phyloP scores from a whole-genome alignment of 2,888 invertebrate genomes.

The Venusia cambrica region DNA sequence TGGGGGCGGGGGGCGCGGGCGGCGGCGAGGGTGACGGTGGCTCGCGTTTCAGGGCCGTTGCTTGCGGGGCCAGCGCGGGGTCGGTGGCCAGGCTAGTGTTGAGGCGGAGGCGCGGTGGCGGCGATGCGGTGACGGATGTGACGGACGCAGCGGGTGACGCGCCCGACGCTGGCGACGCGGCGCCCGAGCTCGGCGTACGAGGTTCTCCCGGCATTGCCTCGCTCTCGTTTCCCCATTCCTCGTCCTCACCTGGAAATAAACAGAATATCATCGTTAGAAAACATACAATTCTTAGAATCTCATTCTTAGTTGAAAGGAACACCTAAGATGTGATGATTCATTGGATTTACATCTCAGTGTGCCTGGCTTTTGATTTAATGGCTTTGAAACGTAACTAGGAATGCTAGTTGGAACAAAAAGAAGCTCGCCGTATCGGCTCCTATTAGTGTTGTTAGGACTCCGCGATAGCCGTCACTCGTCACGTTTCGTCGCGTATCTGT shows the following conservation, averaged over 20 bases:
- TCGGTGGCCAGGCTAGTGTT: conserved; percentile 91
- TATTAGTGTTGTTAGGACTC: conserved; percentile 74
- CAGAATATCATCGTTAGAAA: conserved; percentile 31
- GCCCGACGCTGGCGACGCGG: conserved; percentile 64
- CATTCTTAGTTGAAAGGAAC: neutral
- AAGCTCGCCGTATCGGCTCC: conserved; percentile 53
- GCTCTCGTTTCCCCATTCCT: conserved; percentile 84
- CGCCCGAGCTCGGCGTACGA: conserved; percentile 74
- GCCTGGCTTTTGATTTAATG: conserved; percentile 4
- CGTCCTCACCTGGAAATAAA: conserved; percentile 83
- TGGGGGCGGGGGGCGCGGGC: conserved; percentile 68
- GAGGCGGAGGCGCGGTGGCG: conserved; percentile 87
- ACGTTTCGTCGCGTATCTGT: conserved; percentile 75
- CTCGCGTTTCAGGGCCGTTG: conserved; percentile 77
- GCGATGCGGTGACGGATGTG: conserved; percentile 60
- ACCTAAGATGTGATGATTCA: conserved; percentile 5
- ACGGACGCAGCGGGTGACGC: conserved; percentile 64
- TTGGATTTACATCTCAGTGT: neutral
- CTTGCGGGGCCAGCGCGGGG: conserved; percentile 87
- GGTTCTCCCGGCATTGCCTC: conserved; percentile 80
- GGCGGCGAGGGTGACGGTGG: conserved; percentile 74
- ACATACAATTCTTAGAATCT: neutral
- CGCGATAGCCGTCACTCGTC: conserved; percentile 76
- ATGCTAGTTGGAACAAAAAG: conserved; percentile 39
- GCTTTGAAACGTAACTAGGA: conserved; percentile 15